Evolutionary conservation across 2,113 vertebrate species (phyloP), one percentile per base, ranked within the genome.

Genomic region (Chamaetylas fuelleborni): DNA sequence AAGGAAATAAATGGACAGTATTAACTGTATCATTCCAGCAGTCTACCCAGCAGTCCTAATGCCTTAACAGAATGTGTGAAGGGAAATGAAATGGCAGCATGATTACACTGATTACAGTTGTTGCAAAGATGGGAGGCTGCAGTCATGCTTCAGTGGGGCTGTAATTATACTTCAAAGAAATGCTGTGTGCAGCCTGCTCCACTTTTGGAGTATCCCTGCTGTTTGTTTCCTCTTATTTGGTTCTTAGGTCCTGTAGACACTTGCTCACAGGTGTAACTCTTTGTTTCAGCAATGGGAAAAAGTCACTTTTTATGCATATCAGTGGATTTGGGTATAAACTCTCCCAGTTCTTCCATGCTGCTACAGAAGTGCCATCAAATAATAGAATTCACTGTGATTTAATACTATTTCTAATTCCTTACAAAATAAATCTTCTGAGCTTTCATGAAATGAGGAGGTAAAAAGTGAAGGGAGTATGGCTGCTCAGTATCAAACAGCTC

Each of bases 101-200:
- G 97, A 96, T 98, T 97, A 97, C 90, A 47, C 92, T 97, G 97
- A 98, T 97, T 97, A 94, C 89, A 92, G 86, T 33, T 24, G 91
- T 84, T 97, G 90, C 96, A 97, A 93, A 97, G 96, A 92, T 22
- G 54, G 86, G 85, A 42, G 88, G 93, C 96, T 95, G 73, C 95
- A 95, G 97, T 97, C 96, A 96, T 65, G 95, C 96, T 97, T 97
- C 95, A 90, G n/a, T 56, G 93, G 89, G 61, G 92, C 95, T 95
- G 89, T 97, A 97, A 98, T 97, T 97, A 95, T 74, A 73, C 93
- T 96, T 94, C 91, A 89, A 92, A 96, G 95, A 88, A 95, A 87
- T 61, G 87, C 90, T 72, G 29, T 50, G 85, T 12, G 24, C 88
- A 72, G 88, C 67, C 84, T 90, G 77, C 57, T 92, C 86, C 65